These are phyloP conservation scores for Drymodes brunneopygia DNA, from an alignment of 2,113 vertebrate genomes.

Conservation along the genomic window DNA sequence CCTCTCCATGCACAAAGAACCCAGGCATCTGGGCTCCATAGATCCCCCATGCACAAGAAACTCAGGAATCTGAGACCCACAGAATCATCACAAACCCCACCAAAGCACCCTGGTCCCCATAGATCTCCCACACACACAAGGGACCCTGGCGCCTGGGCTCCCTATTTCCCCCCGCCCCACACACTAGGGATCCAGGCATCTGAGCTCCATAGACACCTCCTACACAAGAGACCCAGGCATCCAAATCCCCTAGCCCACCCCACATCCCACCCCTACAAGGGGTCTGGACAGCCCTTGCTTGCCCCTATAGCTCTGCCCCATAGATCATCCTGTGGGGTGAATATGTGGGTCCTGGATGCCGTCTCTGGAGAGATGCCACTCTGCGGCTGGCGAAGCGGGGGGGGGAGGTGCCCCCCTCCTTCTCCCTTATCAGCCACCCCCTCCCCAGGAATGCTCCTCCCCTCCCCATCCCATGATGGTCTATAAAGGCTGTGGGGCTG, in stretches of 20 bases:
- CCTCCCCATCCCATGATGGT: background rate
- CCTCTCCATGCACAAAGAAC: background rate
- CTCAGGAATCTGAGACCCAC: background rate
- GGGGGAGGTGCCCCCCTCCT: background rate
- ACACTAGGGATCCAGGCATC: background rate
- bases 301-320: background rate
- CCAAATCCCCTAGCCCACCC: background rate
- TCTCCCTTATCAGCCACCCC: background rate
- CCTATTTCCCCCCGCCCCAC: background rate
- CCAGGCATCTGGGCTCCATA: background rate
- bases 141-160: background rate
- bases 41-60: background rate
- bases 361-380: background rate
- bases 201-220: background rate
- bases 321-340: background rate
- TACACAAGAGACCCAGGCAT: background rate
- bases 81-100: background rate
- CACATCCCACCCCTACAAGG: background rate
- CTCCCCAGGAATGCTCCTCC: slow-evolving; percentile 12
- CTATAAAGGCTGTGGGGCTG: background rate
- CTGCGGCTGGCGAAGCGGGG: background rate
- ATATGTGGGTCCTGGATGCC: background rate
- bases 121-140: background rate
- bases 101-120: background rate
- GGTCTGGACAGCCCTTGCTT: background rate